phyloP scores from a whole-genome alignment of 2,113 vertebrate species.

The Gavia stellata region DNA sequence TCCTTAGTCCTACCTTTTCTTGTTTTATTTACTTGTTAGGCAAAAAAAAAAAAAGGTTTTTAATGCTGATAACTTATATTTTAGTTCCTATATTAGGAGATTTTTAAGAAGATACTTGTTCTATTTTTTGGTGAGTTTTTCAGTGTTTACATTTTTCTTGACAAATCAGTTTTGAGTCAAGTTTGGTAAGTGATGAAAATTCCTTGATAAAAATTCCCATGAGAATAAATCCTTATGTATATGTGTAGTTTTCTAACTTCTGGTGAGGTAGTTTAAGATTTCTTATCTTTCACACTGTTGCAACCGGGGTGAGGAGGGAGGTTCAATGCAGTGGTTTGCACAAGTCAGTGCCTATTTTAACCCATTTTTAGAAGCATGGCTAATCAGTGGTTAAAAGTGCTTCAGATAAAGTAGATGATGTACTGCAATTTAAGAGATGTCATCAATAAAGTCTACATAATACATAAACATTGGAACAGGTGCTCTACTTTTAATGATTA shows the following conservation, averaged over 20 bases:
- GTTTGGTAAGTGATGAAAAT: neutral
- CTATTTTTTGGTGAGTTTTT: neutral
- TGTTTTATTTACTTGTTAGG: neutral
- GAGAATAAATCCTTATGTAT: neutral
- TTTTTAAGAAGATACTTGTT: neutral
- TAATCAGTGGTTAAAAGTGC: neutral
- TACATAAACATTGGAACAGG: neutral
- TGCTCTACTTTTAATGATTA: neutral
- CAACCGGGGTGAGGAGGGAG: neutral
- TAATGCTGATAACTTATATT: neutral
- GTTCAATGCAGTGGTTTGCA: neutral
- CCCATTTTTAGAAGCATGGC: neutral
- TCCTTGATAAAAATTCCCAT: neutral
- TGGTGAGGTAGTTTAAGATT: neutral
- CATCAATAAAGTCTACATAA: neutral
- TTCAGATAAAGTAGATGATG: neutral
- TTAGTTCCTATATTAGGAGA: neutral
- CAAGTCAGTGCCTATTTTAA: neutral
- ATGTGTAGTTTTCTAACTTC: neutral
- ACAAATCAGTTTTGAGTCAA: neutral
- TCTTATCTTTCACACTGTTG: neutral
- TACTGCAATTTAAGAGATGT: neutral
- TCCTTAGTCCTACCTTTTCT: neutral
- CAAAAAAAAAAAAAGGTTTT: neutral
- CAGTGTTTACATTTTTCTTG: neutral